A percentile compares a stretch with the other conserved stretches of the same genome.
phyloP scores from a whole-genome alignment of 1,140 invertebrate genomes.

The Zaprionus vittiger region DNA sequence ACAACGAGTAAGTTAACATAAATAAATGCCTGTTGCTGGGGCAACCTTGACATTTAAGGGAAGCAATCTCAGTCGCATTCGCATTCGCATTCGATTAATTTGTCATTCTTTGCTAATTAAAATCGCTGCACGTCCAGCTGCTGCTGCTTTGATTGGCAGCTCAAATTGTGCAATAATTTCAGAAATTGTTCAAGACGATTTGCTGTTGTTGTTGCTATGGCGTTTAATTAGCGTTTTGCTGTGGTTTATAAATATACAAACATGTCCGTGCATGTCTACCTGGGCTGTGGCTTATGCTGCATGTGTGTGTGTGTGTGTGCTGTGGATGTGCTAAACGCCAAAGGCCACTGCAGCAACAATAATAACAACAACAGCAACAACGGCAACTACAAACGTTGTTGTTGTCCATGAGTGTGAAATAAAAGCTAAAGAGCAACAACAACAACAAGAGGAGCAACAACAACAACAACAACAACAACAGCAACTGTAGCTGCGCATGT shows the following conservation, averaged over 20 bases:
- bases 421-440: slow-evolving; percentile 55
- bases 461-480: slow-evolving; percentile 35
- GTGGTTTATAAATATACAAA: slow-evolving; percentile 70
- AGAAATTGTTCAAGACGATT: slow-evolving; percentile 55
- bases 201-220: slow-evolving; percentile 19
- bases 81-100: slow-evolving; percentile 35
- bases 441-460: slow-evolving; percentile 40
- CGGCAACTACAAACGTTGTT: slow-evolving; percentile 8
- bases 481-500: slow-evolving; percentile 50
- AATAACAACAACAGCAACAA: slow-evolving; percentile 13
- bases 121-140: slow-evolving; percentile 60
- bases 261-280: slow-evolving; percentile 26
- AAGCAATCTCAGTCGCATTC: background rate
- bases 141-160: slow-evolving; percentile 65
- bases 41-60: slow-evolving; percentile 71
- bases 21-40: slow-evolving; percentile 1
- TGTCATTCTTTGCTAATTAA: slow-evolving; percentile 72
- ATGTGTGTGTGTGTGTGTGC: slow-evolving; percentile 5
- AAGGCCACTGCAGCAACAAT: slow-evolving; percentile 54
- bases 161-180: slow-evolving; percentile 67
- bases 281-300: slow-evolving; percentile 24
- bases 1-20: slow-evolving; percentile 54
- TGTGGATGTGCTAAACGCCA: slow-evolving; percentile 64
- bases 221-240: slow-evolving; percentile 70
- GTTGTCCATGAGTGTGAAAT: slow-evolving; percentile 77